Percentiles rank a stretch among this genome's conserved stretches.
Evolutionary conservation across 1,140 invertebrate species (phyloP).

Genomic region (Zaprionus capensis): DNA sequence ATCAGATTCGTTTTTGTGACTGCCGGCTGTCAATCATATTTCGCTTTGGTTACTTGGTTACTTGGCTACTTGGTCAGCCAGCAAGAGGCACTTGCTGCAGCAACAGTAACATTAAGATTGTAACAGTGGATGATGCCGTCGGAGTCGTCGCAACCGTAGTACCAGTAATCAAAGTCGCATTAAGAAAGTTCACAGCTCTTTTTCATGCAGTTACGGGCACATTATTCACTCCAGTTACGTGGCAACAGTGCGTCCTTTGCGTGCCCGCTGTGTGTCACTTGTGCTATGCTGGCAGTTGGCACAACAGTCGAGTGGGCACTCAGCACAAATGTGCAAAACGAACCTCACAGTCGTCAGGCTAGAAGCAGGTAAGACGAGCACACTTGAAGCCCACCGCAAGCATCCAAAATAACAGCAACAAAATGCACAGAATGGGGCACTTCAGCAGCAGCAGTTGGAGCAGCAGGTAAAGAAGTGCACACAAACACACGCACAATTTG

Average conservation of each 20-base stretch:
- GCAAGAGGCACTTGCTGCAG: constrained; percentile 9
- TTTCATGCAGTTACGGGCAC: constrained; percentile 39
- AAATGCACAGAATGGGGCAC: constrained; percentile 52
- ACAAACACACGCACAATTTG: constrained; percentile 40
- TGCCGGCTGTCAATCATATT: constrained; percentile 24
- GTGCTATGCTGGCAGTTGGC: constrained; percentile 48
- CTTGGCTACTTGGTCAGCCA: neutral
- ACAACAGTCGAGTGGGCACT: constrained; percentile 66
- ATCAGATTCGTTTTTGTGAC: constrained; percentile 1
- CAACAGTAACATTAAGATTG: neutral
- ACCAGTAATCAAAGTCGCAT: constrained; percentile 45
- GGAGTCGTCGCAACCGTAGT: constrained; percentile 6
- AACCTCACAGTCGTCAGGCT: constrained; percentile 52
- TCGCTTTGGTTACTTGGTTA: constrained; percentile 1
- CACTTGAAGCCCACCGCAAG: constrained; percentile 64
- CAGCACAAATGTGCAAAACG: constrained; percentile 76
- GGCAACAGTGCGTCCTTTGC: constrained; percentile 30
- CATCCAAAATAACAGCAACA: constrained; percentile 68
- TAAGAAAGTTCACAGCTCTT: constrained; percentile 66
- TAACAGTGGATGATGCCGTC: neutral
- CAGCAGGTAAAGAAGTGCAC: constrained; percentile 22
- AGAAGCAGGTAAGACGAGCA: constrained; percentile 54
- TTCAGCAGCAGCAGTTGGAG: constrained; percentile 29
- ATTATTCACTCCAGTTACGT: constrained; percentile 58
- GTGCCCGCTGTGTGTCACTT: constrained; percentile 46